Conservation (phyloP, 2,113 vertebrate genomes). For the Mastomys natalensis region DNA sequence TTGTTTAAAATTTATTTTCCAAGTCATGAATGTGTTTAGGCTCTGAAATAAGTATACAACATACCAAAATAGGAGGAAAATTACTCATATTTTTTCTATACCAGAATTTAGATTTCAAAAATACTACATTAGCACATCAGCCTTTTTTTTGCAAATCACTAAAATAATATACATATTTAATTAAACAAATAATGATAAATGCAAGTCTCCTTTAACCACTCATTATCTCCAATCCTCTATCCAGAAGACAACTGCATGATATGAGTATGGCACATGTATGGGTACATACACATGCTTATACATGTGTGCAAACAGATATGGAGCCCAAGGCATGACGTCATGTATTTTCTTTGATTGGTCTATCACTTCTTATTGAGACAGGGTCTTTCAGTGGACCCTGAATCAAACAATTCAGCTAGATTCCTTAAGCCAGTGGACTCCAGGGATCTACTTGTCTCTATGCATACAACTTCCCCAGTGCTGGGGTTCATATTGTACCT, state of each 20-base stretch:
- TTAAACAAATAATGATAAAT: conserved; percentile 22
- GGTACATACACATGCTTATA: background rate
- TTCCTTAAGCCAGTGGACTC: background rate
- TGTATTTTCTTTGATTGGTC: background rate
- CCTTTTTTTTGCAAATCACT: conserved; percentile 49
- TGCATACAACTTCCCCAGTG: background rate
- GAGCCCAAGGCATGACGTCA: background rate
- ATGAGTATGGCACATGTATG: background rate
- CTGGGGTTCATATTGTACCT: background rate
- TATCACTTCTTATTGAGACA: background rate
- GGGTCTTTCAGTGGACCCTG: background rate
- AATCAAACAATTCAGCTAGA: background rate
- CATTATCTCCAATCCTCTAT: background rate
- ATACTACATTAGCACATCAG: background rate
- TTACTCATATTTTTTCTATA: background rate
- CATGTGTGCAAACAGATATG: background rate
- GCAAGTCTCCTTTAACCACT: background rate
- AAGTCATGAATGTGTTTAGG: conserved; percentile 20
- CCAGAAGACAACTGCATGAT: background rate
- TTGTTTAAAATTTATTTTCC: conserved; percentile 51
- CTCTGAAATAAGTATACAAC: background rate
- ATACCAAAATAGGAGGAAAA: background rate
- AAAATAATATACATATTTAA: conserved; percentile 24
- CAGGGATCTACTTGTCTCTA: background rate
- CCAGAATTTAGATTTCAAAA: conserved; percentile 37